Evolutionary conservation across 2,113 vertebrate genomes (phyloP).

Genomic region (Pelodiscus sinensis): DNA sequence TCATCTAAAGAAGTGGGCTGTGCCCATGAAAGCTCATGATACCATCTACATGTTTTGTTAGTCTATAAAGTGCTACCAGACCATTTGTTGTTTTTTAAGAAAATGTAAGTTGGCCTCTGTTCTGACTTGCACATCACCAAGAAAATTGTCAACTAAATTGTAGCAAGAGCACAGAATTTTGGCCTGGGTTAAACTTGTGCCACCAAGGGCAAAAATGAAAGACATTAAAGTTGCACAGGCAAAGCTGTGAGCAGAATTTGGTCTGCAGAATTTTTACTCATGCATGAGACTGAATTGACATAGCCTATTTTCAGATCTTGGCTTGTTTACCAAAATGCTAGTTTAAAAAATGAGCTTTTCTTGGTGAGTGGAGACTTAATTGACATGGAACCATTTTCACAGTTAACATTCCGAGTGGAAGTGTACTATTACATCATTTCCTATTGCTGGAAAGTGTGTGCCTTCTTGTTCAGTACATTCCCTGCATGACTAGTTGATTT

Average conservation of each 20-base stretch:
- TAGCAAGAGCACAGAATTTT: not conserved
- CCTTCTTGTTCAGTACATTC: not conserved
- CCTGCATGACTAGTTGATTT: conserved; percentile 8
- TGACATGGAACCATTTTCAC: not conserved
- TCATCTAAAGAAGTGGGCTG: no score
- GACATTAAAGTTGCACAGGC: not conserved
- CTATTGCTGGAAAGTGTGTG: not conserved
- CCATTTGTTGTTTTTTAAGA: not conserved
- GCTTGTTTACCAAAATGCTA: not conserved
- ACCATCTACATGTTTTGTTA: no score
- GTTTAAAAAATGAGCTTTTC: not conserved
- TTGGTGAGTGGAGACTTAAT: not conserved
- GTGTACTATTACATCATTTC: not conserved
- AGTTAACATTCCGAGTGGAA: not conserved
- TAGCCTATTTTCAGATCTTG: not conserved
- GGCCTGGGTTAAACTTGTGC: not conserved
- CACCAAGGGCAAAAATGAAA: not conserved
- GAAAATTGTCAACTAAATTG: not conserved
- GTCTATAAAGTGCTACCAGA: no score
- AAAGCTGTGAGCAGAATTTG: not conserved
- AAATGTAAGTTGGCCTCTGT: rapidly evolving
- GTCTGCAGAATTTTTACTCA: not conserved
- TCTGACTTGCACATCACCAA: not conserved
- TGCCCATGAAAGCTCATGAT: no score
- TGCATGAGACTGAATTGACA: not conserved